A percentile compares a stretch with the other conserved stretches of the same genome.
phyloP scores from a whole-genome alignment of 1,140 invertebrate genomes.

The Neotoxoptera formosana region DNA sequence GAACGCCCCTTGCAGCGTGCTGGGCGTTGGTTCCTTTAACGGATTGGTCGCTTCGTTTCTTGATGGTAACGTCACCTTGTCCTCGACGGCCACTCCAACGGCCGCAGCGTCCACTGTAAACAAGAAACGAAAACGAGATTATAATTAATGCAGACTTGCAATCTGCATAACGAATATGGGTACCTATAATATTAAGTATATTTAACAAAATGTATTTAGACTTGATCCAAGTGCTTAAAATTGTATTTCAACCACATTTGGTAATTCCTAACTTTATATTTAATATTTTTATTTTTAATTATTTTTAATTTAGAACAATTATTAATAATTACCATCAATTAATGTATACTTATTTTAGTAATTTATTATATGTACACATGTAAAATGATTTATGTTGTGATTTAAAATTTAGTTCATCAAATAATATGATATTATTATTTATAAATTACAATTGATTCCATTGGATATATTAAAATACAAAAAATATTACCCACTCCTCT shows the following conservation, averaged over 20 bases:
- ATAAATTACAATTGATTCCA: background rate
- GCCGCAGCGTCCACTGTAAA: constrained; percentile 12
- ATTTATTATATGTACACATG: background rate
- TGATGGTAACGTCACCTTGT: constrained; percentile 50
- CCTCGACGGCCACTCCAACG: background rate
- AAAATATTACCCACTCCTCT: too few relatives aligned
- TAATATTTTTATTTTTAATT: too few relatives aligned
- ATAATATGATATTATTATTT: background rate
- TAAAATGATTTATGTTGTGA: background rate
- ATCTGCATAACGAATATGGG: background rate
- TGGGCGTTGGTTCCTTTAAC: constrained; percentile 56
- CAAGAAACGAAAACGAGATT: background rate
- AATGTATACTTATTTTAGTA: background rate
- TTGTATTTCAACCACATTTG: too few relatives aligned
- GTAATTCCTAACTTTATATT: background rate
- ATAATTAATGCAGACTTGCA: background rate
- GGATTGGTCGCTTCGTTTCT: constrained; percentile 58
- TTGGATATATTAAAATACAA: too few relatives aligned
- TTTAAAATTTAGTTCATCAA: background rate
- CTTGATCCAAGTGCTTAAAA: too few relatives aligned
- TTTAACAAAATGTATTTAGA: too few relatives aligned
- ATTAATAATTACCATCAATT: background rate
- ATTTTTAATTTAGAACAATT: background rate
- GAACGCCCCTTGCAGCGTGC: constrained; percentile 46
- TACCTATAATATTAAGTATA: too few relatives aligned